These are phyloP conservation scores for Alouatta palliata DNA, from an alignment of 2,113 vertebrate genomes.

Conservation along the genomic window DNA sequence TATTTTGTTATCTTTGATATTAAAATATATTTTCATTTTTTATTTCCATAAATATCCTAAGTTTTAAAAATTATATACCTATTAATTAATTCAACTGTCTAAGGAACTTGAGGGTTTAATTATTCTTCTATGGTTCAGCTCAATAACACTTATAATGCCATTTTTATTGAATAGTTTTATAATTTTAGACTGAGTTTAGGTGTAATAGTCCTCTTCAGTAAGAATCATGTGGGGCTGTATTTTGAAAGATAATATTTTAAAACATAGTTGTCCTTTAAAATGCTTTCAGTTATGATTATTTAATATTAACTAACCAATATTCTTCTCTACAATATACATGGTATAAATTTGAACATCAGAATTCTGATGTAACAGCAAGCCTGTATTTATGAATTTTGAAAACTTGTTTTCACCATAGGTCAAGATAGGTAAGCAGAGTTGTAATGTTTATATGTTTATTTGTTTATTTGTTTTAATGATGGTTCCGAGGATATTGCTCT, in stretches of 20 bases:
- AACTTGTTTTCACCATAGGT: not conserved
- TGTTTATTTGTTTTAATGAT: not conserved
- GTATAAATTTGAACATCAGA: not conserved
- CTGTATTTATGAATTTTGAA: not conserved
- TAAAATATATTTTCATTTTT: not conserved
- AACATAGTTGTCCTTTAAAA: not conserved
- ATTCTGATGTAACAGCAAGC: not conserved
- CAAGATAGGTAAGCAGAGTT: not conserved
- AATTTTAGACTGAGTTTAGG: not conserved
- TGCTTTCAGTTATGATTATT: not conserved
- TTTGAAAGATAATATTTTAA: constrained; percentile 19
- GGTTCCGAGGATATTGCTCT: not conserved
- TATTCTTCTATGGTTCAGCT: not conserved
- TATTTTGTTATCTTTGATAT: not conserved
- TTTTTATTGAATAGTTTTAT: not conserved
- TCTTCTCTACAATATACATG: not conserved
- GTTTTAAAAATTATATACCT: not conserved
- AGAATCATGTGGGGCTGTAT: not conserved
- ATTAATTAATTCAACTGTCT: not conserved
- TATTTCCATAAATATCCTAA: not conserved
- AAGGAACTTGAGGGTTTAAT: not conserved
- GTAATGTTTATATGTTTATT: not conserved
- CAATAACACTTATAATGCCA: not conserved
- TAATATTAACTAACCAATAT: not conserved
- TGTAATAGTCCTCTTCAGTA: not conserved